A percentile compares a stretch with the other conserved stretches of the same genome.
Conservation (phyloP, 2,113 vertebrate species). For the Eptatretus burgeri region DNA sequence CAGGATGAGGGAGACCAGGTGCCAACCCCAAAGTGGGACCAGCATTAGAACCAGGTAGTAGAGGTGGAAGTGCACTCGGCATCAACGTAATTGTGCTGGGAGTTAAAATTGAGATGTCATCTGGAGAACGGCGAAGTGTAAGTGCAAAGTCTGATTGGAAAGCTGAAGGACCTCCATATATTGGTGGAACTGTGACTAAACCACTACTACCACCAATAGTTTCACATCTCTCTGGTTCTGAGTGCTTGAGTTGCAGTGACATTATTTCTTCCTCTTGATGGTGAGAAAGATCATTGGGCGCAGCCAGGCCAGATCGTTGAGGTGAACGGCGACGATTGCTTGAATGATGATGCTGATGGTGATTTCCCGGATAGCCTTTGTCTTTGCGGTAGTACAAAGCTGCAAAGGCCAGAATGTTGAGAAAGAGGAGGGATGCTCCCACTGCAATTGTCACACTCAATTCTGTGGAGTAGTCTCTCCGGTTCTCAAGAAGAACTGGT, state of each 20-base stretch:
- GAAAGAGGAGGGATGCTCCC: conserved; percentile 59
- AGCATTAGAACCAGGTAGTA: too few species aligned
- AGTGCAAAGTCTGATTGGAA: conserved; percentile 23
- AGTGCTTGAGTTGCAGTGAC: conserved; percentile 72
- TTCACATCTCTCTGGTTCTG: conserved; percentile 21
- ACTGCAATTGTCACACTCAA: conserved; percentile 79
- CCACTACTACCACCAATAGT: conserved; percentile 34
- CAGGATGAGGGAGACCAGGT: too few species aligned
- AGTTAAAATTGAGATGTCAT: conserved; percentile 52
- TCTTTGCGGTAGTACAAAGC: conserved; percentile 88
- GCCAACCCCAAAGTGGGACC: too few species aligned
- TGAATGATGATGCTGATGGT: conserved; percentile 13
- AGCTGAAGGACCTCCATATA: not conserved
- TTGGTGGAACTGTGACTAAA: conserved; percentile 25
- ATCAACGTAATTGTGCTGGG: conserved; percentile 99
- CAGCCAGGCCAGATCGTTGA: conserved; percentile 20
- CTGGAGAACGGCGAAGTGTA: conserved; percentile 2
- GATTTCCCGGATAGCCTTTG: conserved; percentile 53
- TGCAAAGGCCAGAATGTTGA: conserved; percentile 78
- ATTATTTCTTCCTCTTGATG: conserved; percentile 62
- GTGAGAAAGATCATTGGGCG: conserved; percentile 4
- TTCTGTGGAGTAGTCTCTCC: conserved; percentile 64
- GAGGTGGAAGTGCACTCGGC: conserved; percentile 75
- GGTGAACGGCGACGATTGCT: not conserved
- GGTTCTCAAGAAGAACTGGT: conserved; percentile 53